Percentiles rank a stretch among this genome's conserved stretches.
phyloP scores from a whole-genome alignment of 2,888 invertebrate genomes.

The Microdon myrmicae region DNA sequence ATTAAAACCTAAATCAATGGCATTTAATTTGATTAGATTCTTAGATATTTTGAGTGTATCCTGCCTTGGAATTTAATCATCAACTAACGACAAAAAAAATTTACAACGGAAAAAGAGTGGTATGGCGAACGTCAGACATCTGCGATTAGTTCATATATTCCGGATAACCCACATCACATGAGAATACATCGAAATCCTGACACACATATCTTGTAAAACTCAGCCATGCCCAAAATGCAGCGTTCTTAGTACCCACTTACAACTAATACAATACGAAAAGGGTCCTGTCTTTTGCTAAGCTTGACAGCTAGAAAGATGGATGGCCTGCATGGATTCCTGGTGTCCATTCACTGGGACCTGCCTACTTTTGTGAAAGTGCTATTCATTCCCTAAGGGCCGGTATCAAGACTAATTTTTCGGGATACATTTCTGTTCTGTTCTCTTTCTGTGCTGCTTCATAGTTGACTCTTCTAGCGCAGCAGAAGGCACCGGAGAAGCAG shows the following conservation, averaged over 20 bases:
- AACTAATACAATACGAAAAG: conserved; percentile 36
- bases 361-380: conserved; percentile 44
- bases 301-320: conserved; percentile 51
- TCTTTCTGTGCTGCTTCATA: conserved; percentile 18
- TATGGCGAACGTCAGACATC: too few relatives aligned
- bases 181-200: conserved; percentile 19
- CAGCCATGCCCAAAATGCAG: conserved; percentile 35
- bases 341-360: conserved; percentile 47
- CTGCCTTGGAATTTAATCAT: too few relatives aligned
- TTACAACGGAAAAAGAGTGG: too few relatives aligned
- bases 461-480: conserved; percentile 12
- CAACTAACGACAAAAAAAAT: too few relatives aligned
- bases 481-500: conserved; percentile 14
- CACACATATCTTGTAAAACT: conserved; percentile 37
- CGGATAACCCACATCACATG: conserved; percentile 33
- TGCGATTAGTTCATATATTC: conserved; percentile 22
- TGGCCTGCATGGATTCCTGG: conserved; percentile 35
- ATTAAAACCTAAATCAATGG: too few relatives aligned
- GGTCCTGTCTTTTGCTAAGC: conserved; percentile 48
- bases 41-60: too few relatives aligned
- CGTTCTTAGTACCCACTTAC: conserved; percentile 44
- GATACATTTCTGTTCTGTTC: conserved; percentile 24
- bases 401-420: conserved; percentile 41
- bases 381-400: conserved; percentile 45
- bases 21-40: too few relatives aligned